These are phyloP conservation scores for Chrysopa pallens DNA, from an alignment of 1,140 invertebrate species.

Conservation along the genomic window DNA sequence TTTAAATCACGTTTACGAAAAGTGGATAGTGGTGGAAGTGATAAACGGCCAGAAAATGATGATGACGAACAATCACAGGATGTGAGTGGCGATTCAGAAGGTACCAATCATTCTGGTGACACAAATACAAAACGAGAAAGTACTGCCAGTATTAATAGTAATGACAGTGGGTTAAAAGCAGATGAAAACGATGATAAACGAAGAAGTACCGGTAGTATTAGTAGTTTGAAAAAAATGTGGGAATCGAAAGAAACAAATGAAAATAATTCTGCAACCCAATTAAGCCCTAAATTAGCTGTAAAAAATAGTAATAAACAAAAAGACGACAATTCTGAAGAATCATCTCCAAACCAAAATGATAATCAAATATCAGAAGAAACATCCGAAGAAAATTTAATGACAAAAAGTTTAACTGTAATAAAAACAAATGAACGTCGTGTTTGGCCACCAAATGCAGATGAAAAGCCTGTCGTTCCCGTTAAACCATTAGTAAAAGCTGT, in stretches of 20 bases:
- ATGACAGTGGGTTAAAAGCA: conserved; percentile 19
- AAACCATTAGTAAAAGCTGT: conserved; percentile 39
- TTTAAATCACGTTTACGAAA: conserved; percentile 71
- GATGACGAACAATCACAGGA: conserved; percentile 22
- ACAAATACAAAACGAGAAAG: conserved; percentile 27
- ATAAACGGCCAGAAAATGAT: conserved; percentile 27
- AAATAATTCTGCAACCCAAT: conserved; percentile 19
- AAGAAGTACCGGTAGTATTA: conserved; percentile 83
- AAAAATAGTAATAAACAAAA: conserved; percentile 23
- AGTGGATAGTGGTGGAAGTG: conserved; percentile 39
- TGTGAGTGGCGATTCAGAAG: conserved; percentile 17
- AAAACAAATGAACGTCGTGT: conserved; percentile 30
- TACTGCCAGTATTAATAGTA: conserved; percentile 16
- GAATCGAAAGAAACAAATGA: conserved; percentile 46
- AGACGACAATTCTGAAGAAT: conserved; percentile 12
- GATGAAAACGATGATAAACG: conserved; percentile 68
- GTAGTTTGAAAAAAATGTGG: conserved; percentile 82
- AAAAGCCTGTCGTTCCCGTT: conserved; percentile 52
- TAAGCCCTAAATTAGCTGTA: conserved; percentile 41
- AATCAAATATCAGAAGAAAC: conserved; percentile 26
- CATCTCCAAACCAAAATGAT: conserved; percentile 10
- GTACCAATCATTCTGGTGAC: conserved; percentile 26
- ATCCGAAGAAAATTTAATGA: conserved; percentile 25
- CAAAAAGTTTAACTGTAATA: conserved; percentile 23
- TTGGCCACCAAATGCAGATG: conserved; percentile 32